Evolutionary conservation across 1,140 invertebrate species (phyloP), one percentile per base, ranked within the genome.

Genomic region (Phocides pigmalion): DNA sequence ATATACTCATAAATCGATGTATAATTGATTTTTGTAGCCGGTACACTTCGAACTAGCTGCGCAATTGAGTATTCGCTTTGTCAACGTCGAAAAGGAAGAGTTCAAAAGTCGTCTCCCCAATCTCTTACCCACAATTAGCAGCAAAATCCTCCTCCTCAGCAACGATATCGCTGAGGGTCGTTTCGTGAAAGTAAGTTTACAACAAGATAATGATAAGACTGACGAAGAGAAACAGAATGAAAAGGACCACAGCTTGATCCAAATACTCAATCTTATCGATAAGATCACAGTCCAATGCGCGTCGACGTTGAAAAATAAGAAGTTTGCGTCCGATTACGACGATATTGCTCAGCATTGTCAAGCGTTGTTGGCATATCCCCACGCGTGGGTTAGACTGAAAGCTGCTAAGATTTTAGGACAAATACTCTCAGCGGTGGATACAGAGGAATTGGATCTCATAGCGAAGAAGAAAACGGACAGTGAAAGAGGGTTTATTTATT

Each of bases 291-390:
- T 92, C 62, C 82, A 92, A 72, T 93, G 92, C 82, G 66, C 87
- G 3, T 73, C 70, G 0, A 68, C 86, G 41, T 81, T 93, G 56
- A 91, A 84, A 62, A 81, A 85, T 68, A 77, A 81, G 16, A 85
- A 89, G 62, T 84, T 89, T 65, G 70, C 76, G 1, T 76, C 64
- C 32, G 69, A 93, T 79, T 82, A 91, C 74, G 91, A 93, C 92
- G 81, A 94, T 84, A 75, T 97, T 94, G 93, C 95, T 87, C 92
- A 95, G 76, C 87, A 96, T n/a, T 96, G 95, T 79, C 95, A 97
- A 89, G 85, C 93, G 0, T 86, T 97, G 0, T 92, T 94, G 11
- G 93, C 82, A 0, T 93, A 94, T 70, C 92, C 93, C 91, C 88
- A 93, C 93, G 71, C 87, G 93, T 74, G 87, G 95, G 95, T 98